Evolutionary conservation across 1,140 invertebrate genomes (phyloP).

Genomic region (Formica exsecta): DNA sequence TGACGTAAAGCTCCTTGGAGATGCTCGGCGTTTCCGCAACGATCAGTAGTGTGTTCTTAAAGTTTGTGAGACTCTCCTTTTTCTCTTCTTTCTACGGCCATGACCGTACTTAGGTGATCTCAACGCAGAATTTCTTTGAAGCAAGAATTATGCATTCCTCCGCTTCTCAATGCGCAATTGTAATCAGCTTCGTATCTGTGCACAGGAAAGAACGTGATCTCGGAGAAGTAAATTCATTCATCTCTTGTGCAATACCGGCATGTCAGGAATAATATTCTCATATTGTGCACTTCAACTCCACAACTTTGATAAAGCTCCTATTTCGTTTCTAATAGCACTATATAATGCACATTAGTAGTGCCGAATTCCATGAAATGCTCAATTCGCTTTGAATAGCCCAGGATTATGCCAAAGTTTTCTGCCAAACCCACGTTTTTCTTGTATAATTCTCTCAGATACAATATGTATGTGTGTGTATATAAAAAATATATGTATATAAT

Average conservation of each 20-base stretch:
- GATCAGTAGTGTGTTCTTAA: not conserved
- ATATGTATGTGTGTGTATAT: too few relatives aligned
- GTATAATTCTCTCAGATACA: not conserved
- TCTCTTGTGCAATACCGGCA: not conserved
- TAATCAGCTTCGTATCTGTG: not conserved
- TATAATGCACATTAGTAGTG: not conserved
- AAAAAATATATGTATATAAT: too few relatives aligned
- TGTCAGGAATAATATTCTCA: not conserved
- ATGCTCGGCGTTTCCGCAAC: not conserved
- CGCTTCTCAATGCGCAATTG: not conserved
- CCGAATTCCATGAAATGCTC: not conserved
- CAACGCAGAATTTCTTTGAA: not conserved
- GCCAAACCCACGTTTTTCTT: not conserved
- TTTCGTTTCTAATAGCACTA: not conserved
- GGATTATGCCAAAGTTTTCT: not conserved
- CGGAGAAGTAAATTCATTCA: not conserved
- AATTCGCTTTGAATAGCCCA: not conserved
- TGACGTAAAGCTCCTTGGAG: not conserved
- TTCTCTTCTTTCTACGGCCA: not conserved
- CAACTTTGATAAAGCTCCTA: not conserved
- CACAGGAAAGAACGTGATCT: not conserved
- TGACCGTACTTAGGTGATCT: not conserved
- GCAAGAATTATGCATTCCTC: slow-evolving; percentile 1
- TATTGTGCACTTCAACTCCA: not conserved
- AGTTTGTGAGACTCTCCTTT: not conserved